These are phyloP conservation scores for Ivindomyrus marchei DNA, from an alignment of 2,113 vertebrate genomes.

Conservation along the genomic window DNA sequence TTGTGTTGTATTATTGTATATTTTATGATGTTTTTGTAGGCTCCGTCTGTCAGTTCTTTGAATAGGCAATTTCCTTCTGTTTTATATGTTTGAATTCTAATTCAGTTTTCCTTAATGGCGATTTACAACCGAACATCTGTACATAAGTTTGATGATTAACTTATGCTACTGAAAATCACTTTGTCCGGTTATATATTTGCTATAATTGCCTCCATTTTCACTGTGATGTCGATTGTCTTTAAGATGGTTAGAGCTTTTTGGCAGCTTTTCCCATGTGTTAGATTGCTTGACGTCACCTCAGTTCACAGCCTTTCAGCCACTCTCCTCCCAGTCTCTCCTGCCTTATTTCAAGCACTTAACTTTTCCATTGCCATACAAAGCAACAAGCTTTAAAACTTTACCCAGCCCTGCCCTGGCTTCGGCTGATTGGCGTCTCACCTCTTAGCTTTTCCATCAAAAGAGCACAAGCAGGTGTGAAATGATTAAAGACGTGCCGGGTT, in stretches of 20 bases:
- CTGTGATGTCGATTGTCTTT: background rate
- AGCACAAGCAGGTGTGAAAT: conserved; percentile 19
- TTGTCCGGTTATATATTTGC: background rate
- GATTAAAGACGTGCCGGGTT: conserved; percentile 6
- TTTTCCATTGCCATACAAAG: conserved; percentile 23
- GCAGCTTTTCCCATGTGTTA: background rate
- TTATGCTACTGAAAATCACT: background rate
- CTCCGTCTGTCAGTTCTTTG: background rate
- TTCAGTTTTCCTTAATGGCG: background rate
- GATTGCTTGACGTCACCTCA: background rate
- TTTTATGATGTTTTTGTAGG: background rate
- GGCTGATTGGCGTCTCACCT: conserved; percentile 18
- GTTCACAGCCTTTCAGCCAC: conserved; percentile 10
- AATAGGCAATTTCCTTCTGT: background rate
- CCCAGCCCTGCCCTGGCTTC: background rate
- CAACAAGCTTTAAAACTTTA: conserved; percentile 7
- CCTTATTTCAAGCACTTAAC: conserved; percentile 24
- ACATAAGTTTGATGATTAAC: background rate
- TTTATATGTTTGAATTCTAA: background rate
- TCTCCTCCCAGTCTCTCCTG: conserved; percentile 11
- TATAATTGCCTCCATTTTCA: background rate
- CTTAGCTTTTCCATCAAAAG: conserved; percentile 15
- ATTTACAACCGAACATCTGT: background rate
- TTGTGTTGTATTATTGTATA: background rate
- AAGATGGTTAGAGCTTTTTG: background rate